phyloP scores from a whole-genome alignment of 2,113 vertebrate genomes.

The Myrmophylax atrothorax region DNA sequence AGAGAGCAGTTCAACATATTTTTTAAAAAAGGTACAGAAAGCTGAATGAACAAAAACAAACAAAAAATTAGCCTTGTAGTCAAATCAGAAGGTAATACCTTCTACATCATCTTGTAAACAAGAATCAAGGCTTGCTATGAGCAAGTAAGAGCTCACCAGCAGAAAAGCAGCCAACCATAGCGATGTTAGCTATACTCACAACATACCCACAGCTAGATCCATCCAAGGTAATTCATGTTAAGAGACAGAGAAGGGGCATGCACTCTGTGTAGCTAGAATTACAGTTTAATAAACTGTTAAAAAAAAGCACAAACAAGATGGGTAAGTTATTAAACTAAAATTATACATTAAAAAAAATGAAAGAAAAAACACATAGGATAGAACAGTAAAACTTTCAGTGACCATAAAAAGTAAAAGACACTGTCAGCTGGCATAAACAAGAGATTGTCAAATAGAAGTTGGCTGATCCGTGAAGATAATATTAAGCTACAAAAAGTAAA shows the following conservation, averaged over 20 bases:
- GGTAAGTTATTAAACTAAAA: neutral
- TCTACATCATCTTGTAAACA: neutral
- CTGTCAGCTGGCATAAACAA: neutral
- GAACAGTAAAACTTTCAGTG: neutral
- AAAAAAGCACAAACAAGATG: neutral
- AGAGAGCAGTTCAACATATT: neutral
- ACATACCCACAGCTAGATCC: neutral
- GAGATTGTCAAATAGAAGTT: neutral
- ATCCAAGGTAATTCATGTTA: neutral
- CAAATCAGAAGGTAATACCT: slow-evolving; percentile 8
- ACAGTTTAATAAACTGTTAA: neutral
- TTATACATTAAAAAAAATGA: neutral
- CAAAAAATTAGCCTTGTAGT: neutral
- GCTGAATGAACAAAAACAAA: neutral
- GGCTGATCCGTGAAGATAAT: neutral
- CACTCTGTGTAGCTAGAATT: neutral
- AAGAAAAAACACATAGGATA: neutral
- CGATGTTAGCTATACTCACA: neutral
- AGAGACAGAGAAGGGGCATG: neutral
- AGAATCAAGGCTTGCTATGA: neutral
- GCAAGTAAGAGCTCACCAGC: neutral
- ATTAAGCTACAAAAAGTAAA: neutral
- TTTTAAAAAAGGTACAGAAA: neutral
- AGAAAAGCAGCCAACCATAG: neutral
- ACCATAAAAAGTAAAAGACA: neutral